Conservation (phyloP, 2,797 vertebrate genomes). For the Babyrousa celebensis region DNA sequence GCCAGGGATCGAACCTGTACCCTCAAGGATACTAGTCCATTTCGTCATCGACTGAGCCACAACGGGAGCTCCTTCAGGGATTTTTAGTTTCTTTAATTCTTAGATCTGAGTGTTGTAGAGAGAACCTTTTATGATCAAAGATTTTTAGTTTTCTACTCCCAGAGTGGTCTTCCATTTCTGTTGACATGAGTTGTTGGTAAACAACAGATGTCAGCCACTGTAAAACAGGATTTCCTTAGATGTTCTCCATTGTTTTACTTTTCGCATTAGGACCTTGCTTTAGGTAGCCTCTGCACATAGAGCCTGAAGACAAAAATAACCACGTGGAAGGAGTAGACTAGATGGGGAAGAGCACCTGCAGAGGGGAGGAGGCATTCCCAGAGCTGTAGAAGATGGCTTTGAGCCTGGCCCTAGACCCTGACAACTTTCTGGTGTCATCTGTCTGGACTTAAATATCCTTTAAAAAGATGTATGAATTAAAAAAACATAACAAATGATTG, state of each 20-base stretch:
- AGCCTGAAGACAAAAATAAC: constrained; percentile 5
- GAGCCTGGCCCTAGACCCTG: background rate
- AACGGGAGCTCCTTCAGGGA: too few species aligned
- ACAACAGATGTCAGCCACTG: background rate
- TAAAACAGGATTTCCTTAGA: constrained; percentile 59
- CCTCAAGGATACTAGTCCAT: too few species aligned
- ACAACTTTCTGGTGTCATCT: background rate
- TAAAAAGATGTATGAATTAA: constrained; percentile 26
- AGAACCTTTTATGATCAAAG: constrained; percentile 5
- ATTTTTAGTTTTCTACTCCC: constrained; percentile 26
- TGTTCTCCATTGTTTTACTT: constrained; percentile 36
- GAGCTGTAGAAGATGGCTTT: background rate
- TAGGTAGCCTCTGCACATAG: background rate
- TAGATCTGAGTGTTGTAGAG: constrained; percentile 24
- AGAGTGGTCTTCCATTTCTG: constrained; percentile 18
- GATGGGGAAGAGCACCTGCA: background rate
- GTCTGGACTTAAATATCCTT: background rate
- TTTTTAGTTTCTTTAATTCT: constrained; percentile 58
- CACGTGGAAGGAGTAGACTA: background rate
- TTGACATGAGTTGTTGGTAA: constrained; percentile 28
- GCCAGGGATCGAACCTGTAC: too few species aligned
- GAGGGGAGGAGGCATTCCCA: background rate
- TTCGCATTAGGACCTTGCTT: constrained; percentile 39
- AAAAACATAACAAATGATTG: background rate
- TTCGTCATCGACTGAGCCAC: too few species aligned